Percentiles rank a stretch among this genome's conserved stretches.
phyloP scores from a whole-genome alignment of 2,797 vertebrate species.

The Crypturellus tataupa region DNA sequence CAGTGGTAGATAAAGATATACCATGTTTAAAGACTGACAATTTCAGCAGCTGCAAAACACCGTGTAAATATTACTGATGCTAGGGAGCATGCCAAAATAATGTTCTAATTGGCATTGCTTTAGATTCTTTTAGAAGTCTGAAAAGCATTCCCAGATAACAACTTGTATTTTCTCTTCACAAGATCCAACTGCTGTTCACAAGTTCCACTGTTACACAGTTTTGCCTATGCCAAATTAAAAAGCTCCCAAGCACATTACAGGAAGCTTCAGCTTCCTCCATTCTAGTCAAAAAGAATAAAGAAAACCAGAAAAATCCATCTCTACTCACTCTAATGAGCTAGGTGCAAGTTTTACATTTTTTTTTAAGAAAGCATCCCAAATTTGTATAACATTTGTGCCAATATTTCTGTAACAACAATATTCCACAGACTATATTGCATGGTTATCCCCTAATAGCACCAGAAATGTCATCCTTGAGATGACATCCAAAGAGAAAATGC shows the following conservation, averaged over 20 bases:
- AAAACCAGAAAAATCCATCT: accelerated
- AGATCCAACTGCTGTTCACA: neutral
- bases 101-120: neutral
- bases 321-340: neutral
- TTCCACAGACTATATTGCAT: accelerated
- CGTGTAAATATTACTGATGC: neutral
- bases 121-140: neutral
- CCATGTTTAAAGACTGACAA: conserved; percentile 30
- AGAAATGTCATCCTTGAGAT: neutral
- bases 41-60: conserved; percentile 31
- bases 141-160: neutral
- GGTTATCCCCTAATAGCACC: neutral
- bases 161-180: neutral
- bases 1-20: conserved; percentile 10
- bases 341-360: too few species aligned
- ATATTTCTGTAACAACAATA: neutral
- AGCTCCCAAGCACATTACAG: accelerated
- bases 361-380: neutral
- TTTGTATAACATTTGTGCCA: accelerated
- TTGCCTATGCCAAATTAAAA: neutral
- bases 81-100: neutral
- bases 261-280: neutral
- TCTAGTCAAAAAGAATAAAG: neutral
- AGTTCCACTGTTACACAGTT: neutral
- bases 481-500: neutral